Conservation (phyloP, 2,888 invertebrate genomes). For the Thelaira solivaga region DNA sequence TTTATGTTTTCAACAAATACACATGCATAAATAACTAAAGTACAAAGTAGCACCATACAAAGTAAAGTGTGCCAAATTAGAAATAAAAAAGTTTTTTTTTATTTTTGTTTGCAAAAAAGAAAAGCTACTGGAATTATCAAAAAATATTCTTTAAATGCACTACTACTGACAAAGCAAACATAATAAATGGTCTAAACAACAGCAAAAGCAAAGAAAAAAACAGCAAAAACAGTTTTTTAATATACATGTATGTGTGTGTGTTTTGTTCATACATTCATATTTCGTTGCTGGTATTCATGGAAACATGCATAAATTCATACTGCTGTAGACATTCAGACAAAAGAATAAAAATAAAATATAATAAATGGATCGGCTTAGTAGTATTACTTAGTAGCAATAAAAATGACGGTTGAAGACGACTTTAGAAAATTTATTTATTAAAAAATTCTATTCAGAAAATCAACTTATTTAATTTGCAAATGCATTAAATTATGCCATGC, state of each 20-base stretch:
- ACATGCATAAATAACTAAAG: slow-evolving; percentile 21
- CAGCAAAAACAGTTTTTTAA: slow-evolving; percentile 18
- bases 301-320: slow-evolving; percentile 36
- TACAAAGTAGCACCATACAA: slow-evolving; percentile 46
- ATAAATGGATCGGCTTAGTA: slow-evolving; percentile 2
- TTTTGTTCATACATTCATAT: not conserved
- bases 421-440: not conserved
- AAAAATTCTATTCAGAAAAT: too few relatives aligned
- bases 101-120: slow-evolving; percentile 13
- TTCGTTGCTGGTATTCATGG: not conserved
- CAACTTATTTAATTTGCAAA: too few relatives aligned
- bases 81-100: slow-evolving; percentile 19
- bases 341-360: slow-evolving; percentile 13
- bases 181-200: slow-evolving; percentile 46
- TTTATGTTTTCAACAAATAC: not conserved
- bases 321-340: slow-evolving; percentile 29
- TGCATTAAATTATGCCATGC: too few relatives aligned
- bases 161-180: slow-evolving; percentile 51
- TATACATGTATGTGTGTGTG: not conserved
- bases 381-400: slow-evolving; percentile 35
- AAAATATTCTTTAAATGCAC: slow-evolving; percentile 41
- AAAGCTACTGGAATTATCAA: slow-evolving; percentile 26
- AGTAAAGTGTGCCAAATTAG: slow-evolving; percentile 51
- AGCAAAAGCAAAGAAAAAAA: too few relatives aligned
- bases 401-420: not conserved